A percentile compares a stretch with the other conserved stretches of the same genome.
Evolutionary conservation across 2,113 vertebrate species (phyloP).

Genomic region (Nycticebus coucang): DNA sequence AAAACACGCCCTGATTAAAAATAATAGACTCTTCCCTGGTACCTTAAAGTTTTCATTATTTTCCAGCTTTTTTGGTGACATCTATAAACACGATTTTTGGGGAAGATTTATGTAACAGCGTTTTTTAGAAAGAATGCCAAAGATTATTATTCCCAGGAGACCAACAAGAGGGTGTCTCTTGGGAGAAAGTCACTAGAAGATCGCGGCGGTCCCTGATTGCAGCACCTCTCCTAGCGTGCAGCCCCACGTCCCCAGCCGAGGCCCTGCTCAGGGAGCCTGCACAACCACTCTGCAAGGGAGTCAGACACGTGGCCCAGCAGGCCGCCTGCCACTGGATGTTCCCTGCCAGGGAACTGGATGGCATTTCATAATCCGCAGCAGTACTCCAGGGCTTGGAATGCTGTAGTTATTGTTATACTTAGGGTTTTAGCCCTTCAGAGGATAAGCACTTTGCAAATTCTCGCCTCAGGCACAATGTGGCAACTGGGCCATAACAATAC

Average conservation of each 20-base stretch:
- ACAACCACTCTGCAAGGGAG: conserved; percentile 33
- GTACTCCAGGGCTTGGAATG: conserved; percentile 70
- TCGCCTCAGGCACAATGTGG: conserved; percentile 70
- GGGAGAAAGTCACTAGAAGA: conserved; percentile 75
- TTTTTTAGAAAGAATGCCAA: conserved; percentile 66
- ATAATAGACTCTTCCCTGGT: conserved; percentile 47
- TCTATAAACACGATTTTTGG: conserved; percentile 23
- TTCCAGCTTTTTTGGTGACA: conserved; percentile 46
- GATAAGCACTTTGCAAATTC: conserved; percentile 70
- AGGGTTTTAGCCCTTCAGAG: conserved; percentile 49
- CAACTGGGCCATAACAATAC: conserved; percentile 16
- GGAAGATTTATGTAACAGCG: conserved; percentile 45
- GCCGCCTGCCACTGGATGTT: neutral
- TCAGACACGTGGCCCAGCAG: neutral
- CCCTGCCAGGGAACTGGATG: conserved; percentile 43
- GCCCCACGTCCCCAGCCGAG: conserved; percentile 30
- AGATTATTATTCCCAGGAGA: conserved; percentile 39
- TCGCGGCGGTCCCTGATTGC: conserved; percentile 60
- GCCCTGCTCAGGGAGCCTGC: conserved; percentile 32
- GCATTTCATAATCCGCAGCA: conserved; percentile 55
- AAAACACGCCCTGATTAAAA: conserved; percentile 64
- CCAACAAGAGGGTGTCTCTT: conserved; percentile 53
- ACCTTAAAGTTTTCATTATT: conserved; percentile 44
- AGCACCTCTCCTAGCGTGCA: conserved; percentile 58
- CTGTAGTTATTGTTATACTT: conserved; percentile 50